Percentiles rank a stretch among this genome's conserved stretches.
These are phyloP conservation scores for Drosophila paramelanica DNA, from an alignment of 2,888 invertebrate genomes.

Conservation along the genomic window DNA sequence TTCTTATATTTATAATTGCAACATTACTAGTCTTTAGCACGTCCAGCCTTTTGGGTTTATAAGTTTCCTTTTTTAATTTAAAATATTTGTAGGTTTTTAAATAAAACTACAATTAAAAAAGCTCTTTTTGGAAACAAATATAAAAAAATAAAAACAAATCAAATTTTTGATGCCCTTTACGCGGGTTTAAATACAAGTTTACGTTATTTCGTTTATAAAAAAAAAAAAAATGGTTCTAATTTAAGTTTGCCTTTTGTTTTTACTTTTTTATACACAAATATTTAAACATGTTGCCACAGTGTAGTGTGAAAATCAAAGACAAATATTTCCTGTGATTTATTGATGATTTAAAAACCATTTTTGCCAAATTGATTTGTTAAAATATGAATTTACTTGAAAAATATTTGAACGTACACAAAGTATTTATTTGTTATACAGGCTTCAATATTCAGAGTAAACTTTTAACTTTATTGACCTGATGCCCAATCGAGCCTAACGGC, in stretches of 20 bases:
- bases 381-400: constrained; percentile 12
- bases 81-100: background rate
- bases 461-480: constrained; percentile 30
- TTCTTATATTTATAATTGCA: constrained; percentile 19
- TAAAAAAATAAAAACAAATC: too few relatives aligned
- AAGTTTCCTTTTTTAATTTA: too few relatives aligned
- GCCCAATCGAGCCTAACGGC: constrained; percentile 31
- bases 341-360: constrained; percentile 25
- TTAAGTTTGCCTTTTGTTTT: too few relatives aligned
- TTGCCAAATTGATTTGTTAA: constrained; percentile 12
- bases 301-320: background rate
- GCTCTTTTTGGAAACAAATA: too few relatives aligned
- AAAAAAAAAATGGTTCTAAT: too few relatives aligned
- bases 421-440: constrained; percentile 27
- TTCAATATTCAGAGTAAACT: constrained; percentile 21
- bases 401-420: constrained; percentile 3
- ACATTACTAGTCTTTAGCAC: constrained; percentile 6
- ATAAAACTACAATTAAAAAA: background rate
- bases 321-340: constrained; percentile 14
- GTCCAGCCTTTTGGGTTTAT: constrained; percentile 10
- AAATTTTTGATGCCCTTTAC: too few relatives aligned
- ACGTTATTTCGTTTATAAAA: too few relatives aligned
- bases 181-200: too few relatives aligned
- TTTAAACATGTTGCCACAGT: background rate
- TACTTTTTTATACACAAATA: background rate